Evolutionary conservation across 2,888 invertebrate species (phyloP).

Genomic region (Megastigmus dorsalis): DNA sequence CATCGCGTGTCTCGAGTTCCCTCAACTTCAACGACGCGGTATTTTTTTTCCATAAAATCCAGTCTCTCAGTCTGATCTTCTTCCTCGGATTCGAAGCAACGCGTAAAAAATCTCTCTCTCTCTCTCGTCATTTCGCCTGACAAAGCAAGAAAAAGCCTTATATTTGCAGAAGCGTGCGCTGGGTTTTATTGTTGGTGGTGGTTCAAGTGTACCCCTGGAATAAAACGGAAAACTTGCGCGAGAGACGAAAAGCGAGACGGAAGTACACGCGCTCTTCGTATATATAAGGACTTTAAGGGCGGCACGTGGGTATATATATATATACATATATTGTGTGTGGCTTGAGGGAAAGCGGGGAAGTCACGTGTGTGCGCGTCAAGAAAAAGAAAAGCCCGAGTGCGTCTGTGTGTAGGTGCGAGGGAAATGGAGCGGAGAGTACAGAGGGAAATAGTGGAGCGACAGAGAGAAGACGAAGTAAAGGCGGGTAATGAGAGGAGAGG

Average conservation of each 20-base stretch:
- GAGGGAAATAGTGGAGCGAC: slow-evolving; percentile 15
- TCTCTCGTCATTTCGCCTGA: background rate
- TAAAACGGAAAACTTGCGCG: no score
- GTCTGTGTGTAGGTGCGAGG: no score
- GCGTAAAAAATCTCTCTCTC: background rate
- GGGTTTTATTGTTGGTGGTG: no score
- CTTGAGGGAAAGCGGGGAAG: slow-evolving; percentile 4
- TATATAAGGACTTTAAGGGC: slow-evolving; percentile 12
- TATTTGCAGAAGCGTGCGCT: background rate
- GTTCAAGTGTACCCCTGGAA: no score
- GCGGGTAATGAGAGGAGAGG: slow-evolving; percentile 18
- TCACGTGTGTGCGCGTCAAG: background rate
- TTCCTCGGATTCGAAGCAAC: background rate
- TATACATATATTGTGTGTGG: no score
- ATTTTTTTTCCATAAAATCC: slow-evolving; percentile 12
- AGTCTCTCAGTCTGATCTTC: background rate
- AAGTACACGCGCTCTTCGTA: background rate
- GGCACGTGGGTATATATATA: no score
- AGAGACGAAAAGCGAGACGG: background rate
- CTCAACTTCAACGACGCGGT: no score
- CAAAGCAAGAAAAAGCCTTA: background rate
- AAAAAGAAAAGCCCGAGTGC: background rate
- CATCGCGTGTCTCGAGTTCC: background rate
- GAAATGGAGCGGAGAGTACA: slow-evolving; percentile 19
- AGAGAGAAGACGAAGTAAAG: background rate